A percentile compares a stretch with the other conserved stretches of the same genome.
Conservation (phyloP, 2,888 invertebrate species). For the Leptarthrus brevirostris region DNA sequence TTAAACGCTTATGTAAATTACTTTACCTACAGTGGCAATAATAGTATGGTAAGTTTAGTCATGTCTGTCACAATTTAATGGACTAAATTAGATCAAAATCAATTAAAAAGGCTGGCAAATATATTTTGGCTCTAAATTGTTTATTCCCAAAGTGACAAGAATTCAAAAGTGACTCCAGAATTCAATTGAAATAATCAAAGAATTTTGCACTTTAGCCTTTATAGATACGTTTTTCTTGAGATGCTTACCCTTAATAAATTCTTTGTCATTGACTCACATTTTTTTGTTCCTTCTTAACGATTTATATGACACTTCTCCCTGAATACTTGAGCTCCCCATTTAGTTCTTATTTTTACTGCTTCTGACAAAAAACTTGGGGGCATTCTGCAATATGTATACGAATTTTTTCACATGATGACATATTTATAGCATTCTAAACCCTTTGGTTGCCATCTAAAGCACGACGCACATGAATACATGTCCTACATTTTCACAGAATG, state of each 20-base stretch:
- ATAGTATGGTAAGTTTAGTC: too few species aligned
- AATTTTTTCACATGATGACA: slow-evolving; percentile 35
- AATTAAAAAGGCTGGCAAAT: too few species aligned
- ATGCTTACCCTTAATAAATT: background rate
- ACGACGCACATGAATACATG: slow-evolving; percentile 29
- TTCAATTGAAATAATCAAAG: too few species aligned
- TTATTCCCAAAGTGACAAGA: too few species aligned
- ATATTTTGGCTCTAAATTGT: too few species aligned
- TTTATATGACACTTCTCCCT: slow-evolving; percentile 8
- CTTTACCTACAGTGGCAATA: too few species aligned
- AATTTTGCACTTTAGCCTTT: too few species aligned
- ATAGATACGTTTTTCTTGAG: too few species aligned
- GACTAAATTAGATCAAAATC: too few species aligned
- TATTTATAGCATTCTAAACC: slow-evolving; percentile 41
- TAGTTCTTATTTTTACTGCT: slow-evolving; percentile 24
- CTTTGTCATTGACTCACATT: slow-evolving; percentile 12
- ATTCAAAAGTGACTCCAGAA: too few species aligned
- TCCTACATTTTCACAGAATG: slow-evolving; percentile 32
- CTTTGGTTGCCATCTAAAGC: slow-evolving; percentile 43
- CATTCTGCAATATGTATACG: slow-evolving; percentile 21
- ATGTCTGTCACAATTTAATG: too few species aligned
- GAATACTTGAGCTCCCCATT: slow-evolving; percentile 6
- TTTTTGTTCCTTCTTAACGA: slow-evolving; percentile 31
- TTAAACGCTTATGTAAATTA: too few species aligned
- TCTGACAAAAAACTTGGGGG: slow-evolving; percentile 37